Base-by-base conservation (phyloP, 2,113 vertebrate genomes). In the Caranx melampygus region DNA sequence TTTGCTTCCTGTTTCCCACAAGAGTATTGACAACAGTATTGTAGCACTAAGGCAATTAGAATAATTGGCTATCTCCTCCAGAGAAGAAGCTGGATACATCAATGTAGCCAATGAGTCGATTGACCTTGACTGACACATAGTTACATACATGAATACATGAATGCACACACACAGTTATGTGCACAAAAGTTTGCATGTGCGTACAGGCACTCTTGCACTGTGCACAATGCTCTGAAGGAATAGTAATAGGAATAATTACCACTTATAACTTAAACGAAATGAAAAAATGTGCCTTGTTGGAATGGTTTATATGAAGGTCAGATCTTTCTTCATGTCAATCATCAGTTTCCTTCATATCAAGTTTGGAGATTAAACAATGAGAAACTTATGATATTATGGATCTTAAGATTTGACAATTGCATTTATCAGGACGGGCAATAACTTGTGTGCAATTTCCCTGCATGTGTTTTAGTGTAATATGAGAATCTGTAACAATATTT, bases 61-160 rank as follows among this genome's bases (percentile, higher is more conserved):
- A 67, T 81, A 81, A 91, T 89, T 83, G 81, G 37, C 67, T 12
- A 15, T 71, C 51, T 75, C 66, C 47, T 72, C 65, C 55, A 84
- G 51, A 84, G 51, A 68, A 82, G 18, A 70, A 77, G 69, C 35
- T 81, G 47, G 45, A 71, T 58, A 59, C 73, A 79, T 84, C 49
- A 66, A n/a, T 88, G 74, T 31, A 77, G 21, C 72, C 58, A 55
- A 10, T 75, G 34, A 51, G 33, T 85, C 66, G 78, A 79, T 72
- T 89, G 83, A 81, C 63, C 60, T 83, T 89, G 81, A 88, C 54
- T 80, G 60, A 87, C 15, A 75, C 47, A 63, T 67, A 52, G 42
- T 70, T 13, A 74, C 14, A 49, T 61, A 66, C 55, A 63, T 54
- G 47, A 49, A 40, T 42, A 21, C 26, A 26, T 26, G 26, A 26